Base-by-base conservation (phyloP, 2,888 invertebrate genomes). In the Deilephila porcellus region DNA sequence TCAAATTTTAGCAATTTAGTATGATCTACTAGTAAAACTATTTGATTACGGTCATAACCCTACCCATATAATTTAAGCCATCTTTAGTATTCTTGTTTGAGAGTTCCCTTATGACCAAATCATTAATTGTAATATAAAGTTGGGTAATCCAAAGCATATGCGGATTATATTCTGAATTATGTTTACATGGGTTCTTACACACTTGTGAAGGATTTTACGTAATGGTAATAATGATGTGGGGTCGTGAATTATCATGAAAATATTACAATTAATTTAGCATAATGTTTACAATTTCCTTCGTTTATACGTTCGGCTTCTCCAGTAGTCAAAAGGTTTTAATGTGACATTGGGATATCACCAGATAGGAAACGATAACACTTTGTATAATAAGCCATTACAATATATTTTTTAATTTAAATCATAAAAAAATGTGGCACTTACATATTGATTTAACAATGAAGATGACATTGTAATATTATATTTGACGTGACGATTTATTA, bases 31-130 rank as follows among this genome's bases (percentile, higher is more conserved):
- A 45, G 20, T 45, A 5, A 64, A 64, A 64, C 64, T 64, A 67
- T 52, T 67, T 67, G 17, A 52, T 29, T 67, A 52, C 52, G 52
- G 45, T 25, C 45, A 25, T 67, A 78, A 79, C 77, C 80, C 75
- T 76, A 72, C 52, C 52, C 25, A 20, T 45, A 45, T 45, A 52
- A 45, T 25, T 67, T 60, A 60, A 52, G 25, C 45, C 45, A 17
- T 67, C 52, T 67, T 45, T 25, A 67, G 20, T 67, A 67, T 52
- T 25, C 52, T 67, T 17, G 67, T 67, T 67, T 60, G 71, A 71
- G 60, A 71, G 71, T 45, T 37, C 60, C 32, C 37, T 60, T 60
- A 71, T 37, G 60, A 20, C 60, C 17, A 20, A 52, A 25, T 37
- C 45, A 25, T 67, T 67, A 52, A 52, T 29, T 45, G 20, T 25